Evolutionary conservation across 2,888 invertebrate species (phyloP).

Genomic region (Apeira syringaria): DNA sequence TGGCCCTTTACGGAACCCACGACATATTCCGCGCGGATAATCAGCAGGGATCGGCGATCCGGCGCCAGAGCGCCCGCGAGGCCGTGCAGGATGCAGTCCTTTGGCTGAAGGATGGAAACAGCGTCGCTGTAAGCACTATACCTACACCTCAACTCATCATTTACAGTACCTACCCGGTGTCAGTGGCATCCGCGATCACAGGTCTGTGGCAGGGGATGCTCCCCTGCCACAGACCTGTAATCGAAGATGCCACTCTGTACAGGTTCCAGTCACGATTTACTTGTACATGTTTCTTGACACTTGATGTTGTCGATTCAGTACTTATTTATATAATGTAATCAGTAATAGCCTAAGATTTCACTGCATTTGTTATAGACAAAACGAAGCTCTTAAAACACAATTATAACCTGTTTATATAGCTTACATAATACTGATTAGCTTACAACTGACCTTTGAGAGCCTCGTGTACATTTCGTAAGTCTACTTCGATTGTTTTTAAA

Average conservation of each 20-base stretch:
- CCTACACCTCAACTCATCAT: background rate
- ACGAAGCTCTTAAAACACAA: constrained; percentile 4
- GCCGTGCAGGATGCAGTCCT: constrained; percentile 93
- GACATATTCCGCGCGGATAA: constrained; percentile 95
- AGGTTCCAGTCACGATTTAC: background rate
- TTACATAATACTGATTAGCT: constrained; percentile 10
- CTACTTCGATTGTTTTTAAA: no score
- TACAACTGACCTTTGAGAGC: constrained; percentile 18
- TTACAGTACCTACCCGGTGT: no score
- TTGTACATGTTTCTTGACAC: background rate
- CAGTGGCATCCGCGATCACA: no score
- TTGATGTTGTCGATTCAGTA: constrained; percentile 4
- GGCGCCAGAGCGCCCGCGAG: constrained; percentile 92
- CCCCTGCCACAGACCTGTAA: no score
- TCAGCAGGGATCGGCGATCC: constrained; percentile 90
- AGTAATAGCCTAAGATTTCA: constrained; percentile 1
- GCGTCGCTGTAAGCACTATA: constrained; percentile 89
- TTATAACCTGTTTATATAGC: constrained; percentile 21
- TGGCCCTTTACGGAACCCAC: constrained; percentile 91
- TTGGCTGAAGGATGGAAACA: constrained; percentile 91
- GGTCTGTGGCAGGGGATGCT: no score
- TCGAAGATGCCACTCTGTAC: no score
- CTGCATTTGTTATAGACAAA: constrained; percentile 4
- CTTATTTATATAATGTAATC: constrained; percentile 5
- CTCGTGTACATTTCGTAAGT: no score